Conservation (phyloP, 2,888 invertebrate species). For the Xestoiulus laeticollis region DNA sequence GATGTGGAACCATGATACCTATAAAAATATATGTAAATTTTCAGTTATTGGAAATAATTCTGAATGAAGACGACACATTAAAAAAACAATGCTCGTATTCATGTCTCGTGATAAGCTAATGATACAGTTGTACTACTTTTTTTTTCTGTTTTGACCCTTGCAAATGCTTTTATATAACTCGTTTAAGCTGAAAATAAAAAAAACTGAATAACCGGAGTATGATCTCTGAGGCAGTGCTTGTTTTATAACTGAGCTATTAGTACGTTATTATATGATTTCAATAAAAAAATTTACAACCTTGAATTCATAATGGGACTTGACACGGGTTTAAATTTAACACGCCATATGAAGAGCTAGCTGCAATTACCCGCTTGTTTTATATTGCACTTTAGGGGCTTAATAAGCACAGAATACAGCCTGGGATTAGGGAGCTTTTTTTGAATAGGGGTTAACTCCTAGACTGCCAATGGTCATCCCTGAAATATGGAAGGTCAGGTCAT, state of each 20-base stretch:
- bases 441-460: background rate
- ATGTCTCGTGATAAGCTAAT: background rate
- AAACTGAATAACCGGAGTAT: background rate
- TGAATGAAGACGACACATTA: too few species aligned
- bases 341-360: background rate
- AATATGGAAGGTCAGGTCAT: background rate
- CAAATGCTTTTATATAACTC: background rate
- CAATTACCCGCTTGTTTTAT: conserved; percentile 26
- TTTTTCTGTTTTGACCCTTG: background rate
- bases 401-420: background rate
- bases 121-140: background rate
- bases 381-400: conserved; percentile 23
- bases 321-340: conserved; percentile 10
- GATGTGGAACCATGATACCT: too few species aligned
- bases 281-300: background rate
- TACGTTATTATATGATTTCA: conserved; percentile 35
- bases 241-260: conserved; percentile 35
- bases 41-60: too few species aligned
- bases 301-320: background rate
- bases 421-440: background rate
- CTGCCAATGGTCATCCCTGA: background rate
- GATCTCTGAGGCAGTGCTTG: background rate
- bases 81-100: too few species aligned
- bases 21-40: too few species aligned
- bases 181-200: background rate